These are phyloP conservation scores for Clarias gariepinus DNA, from an alignment of 2,113 vertebrate genomes.

Conservation along the genomic window DNA sequence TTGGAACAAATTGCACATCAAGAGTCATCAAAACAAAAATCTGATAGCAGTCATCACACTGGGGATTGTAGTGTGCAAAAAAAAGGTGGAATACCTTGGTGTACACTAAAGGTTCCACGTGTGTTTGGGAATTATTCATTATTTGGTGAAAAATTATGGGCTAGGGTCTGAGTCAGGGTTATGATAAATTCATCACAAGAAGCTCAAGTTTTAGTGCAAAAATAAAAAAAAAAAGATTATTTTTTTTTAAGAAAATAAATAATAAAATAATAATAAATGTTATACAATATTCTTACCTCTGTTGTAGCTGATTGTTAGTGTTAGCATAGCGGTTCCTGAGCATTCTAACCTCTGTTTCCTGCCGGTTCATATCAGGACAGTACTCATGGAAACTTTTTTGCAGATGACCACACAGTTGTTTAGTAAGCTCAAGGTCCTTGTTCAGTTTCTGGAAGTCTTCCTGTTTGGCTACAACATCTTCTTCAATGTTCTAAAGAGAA, in stretches of 20 bases:
- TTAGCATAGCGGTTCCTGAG: slow-evolving; percentile 85
- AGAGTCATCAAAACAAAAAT: neutral
- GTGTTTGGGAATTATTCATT: neutral
- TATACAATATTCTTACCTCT: slow-evolving; percentile 72
- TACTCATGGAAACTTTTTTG: slow-evolving; percentile 85
- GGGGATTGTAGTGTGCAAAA: neutral
- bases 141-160: neutral
- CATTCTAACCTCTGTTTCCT: slow-evolving; percentile 79
- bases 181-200: neutral
- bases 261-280: neutral
- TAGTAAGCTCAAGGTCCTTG: slow-evolving; percentile 76
- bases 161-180: no score
- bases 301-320: slow-evolving; percentile 81
- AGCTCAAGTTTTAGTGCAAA: neutral
- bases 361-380: slow-evolving; percentile 84
- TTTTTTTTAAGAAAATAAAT: neutral
- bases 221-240: no score
- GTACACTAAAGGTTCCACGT: neutral
- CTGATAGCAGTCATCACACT: neutral
- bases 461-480: slow-evolving; percentile 75
- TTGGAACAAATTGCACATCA: neutral
- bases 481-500: slow-evolving; percentile 67
- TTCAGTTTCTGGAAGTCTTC: slow-evolving; percentile 81
- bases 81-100: neutral
- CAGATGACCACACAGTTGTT: slow-evolving; percentile 78